Base-by-base conservation (phyloP, 35 echinoderm and acorn worm genomes). In the Ophiothrix spiculata region DNA sequence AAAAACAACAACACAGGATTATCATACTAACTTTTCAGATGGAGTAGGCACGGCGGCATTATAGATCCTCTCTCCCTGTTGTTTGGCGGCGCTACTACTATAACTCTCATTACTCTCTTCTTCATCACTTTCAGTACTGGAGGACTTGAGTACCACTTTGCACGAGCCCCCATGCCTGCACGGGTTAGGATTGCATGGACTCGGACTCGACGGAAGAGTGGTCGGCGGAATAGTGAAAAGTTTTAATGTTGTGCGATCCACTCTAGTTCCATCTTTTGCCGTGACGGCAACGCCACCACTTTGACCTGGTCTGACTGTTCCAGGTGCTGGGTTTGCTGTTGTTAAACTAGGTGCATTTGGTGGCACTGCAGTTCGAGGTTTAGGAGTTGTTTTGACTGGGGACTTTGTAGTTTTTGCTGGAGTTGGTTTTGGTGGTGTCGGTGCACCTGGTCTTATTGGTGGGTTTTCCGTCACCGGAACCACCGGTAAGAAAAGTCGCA, bases 171-270 rank as follows among this genome's bases (percentile, higher is more conserved):
- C 78, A 88, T 97, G 85, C 31, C 35, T 31, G 79, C 95, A 97
- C 23, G 95, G 95, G 63, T 92, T 97, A 28, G 95, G 95, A 39
- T 87, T 77, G 40, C 95, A 97, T n/a, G n/a, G n/a, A n/a, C n/a
- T n/a, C 0, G 84, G 78, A 17, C 73, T 78, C 73, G 42, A 13
- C 8, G 38, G 74, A 29, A 38, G 16, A 13, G 60, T 74, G 16
- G 56, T 85, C 37, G 64, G 33, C 37, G 37, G 31, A 54, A 40
- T 12, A 31, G 39, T 78, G 37, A 45, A 39, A 63, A 36, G 37
- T 13, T 21, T 39, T 4, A 33, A 37, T 32, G 75, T 87, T 31
- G 85, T 78, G 12, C 38, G 76, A 37, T 39, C 36, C 31, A 15
- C 4, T 3, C 11, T 4, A 16, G 76, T 85, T 15, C 69, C 83